Evolutionary conservation across 2,797 vertebrate genomes (phyloP).

Genomic region (Petrocephalus schoutedeni): DNA sequence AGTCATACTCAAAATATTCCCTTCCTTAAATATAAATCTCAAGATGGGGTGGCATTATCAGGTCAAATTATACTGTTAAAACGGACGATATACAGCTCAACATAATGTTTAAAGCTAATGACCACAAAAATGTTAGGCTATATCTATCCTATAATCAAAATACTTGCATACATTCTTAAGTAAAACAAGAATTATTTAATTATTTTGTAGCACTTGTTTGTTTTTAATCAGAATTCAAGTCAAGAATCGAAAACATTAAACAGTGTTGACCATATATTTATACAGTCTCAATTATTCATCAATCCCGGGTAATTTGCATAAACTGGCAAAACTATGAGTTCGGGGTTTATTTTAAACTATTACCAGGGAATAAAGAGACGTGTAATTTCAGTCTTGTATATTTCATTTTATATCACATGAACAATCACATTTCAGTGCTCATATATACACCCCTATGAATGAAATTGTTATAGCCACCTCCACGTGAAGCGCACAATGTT

Average conservation of each 20-base stretch:
- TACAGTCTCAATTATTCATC: not conserved
- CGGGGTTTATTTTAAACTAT: not conserved
- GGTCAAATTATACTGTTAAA: not conserved
- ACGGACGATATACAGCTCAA: not conserved
- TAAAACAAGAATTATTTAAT: not conserved
- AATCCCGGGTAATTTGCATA: not conserved
- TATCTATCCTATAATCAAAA: not conserved
- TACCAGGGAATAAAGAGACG: not conserved
- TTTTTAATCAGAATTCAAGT: not conserved
- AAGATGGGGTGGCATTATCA: not conserved
- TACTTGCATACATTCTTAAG: not conserved
- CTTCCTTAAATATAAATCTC: not conserved
- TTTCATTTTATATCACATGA: not conserved
- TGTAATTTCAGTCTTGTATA: not conserved
- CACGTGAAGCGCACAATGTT: not conserved
- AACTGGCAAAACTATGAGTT: not conserved
- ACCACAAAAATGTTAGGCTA: not conserved
- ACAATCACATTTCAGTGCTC: not conserved
- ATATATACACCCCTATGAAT: not conserved
- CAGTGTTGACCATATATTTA: not conserved
- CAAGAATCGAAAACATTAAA: not conserved
- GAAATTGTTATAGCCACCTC: not conserved
- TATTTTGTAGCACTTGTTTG: not conserved
- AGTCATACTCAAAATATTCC: not conserved
- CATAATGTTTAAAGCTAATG: not conserved